Percentiles rank a stretch among this genome's conserved stretches.
These are phyloP conservation scores for Drosophila aldrichi DNA, from an alignment of 2,888 invertebrate species.

Conservation along the genomic window DNA sequence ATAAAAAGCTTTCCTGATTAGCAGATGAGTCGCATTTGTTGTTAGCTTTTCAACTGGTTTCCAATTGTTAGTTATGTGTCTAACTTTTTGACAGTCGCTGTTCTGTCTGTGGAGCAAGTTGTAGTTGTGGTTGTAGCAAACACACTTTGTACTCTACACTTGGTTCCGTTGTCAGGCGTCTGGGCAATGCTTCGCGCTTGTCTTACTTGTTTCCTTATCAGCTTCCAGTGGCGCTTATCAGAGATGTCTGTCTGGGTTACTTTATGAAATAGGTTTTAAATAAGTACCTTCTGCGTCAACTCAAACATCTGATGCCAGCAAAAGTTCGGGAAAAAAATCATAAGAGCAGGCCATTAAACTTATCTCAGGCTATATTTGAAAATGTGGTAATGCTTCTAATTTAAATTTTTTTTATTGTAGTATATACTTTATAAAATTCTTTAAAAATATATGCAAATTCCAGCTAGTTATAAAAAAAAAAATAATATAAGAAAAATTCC, in stretches of 20 bases:
- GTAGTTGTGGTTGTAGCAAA: conserved; percentile 8
- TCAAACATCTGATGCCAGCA: conserved; percentile 1
- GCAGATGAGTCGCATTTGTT: conserved; percentile 32
- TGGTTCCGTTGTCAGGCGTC: conserved; percentile 33
- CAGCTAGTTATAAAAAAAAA: not conserved
- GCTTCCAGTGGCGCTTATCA: conserved; percentile 30
- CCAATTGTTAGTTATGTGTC: not conserved
- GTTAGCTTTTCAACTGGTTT: conserved; percentile 42
- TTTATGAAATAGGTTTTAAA: conserved; percentile 30
- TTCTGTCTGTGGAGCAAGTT: not conserved
- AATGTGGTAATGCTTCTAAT: not conserved
- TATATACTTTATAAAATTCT: not conserved
- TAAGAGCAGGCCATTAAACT: not conserved
- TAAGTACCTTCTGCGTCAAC: conserved; percentile 16
- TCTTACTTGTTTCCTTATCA: conserved; percentile 36
- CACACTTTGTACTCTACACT: conserved; percentile 5
- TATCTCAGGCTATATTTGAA: not conserved
- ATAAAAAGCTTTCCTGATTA: conserved; percentile 44
- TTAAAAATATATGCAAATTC: not conserved
- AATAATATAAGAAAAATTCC: too few relatives aligned
- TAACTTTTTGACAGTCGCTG: conserved; percentile 13
- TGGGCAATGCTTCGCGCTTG: conserved; percentile 40
- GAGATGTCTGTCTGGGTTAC: conserved; percentile 43
- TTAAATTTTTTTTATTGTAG: not conserved
- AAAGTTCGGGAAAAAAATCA: too few relatives aligned